These are phyloP conservation scores for Ericerus pela DNA, from an alignment of 1,140 invertebrate genomes.

Conservation along the genomic window DNA sequence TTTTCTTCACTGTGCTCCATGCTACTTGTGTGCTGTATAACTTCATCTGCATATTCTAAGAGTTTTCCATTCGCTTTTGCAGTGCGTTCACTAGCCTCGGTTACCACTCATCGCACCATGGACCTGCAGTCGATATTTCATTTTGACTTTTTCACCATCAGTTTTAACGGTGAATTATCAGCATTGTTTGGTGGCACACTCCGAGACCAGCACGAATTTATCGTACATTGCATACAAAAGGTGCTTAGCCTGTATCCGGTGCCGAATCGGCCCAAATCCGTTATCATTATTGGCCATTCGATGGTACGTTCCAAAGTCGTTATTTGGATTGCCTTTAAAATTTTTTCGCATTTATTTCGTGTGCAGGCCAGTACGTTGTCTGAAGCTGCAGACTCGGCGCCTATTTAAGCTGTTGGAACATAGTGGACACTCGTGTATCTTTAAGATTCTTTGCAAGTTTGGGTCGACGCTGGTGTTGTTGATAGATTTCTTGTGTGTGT, in stretches of 20 bases:
- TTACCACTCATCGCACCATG: conserved; percentile 63
- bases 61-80: conserved; percentile 27
- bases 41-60: background rate
- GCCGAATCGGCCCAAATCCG: conserved; percentile 37
- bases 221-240: conserved; percentile 49
- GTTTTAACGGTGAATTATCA: conserved; percentile 66
- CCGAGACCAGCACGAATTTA: conserved; percentile 58
- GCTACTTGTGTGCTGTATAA: background rate
- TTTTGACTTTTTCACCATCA: conserved; percentile 78
- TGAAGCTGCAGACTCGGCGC: too few relatives aligned
- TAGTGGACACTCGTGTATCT: too few relatives aligned
- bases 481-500: conserved; percentile 1
- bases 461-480: background rate
- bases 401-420: too few relatives aligned
- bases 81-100: conserved; percentile 75
- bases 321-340: background rate
- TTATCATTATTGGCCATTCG: conserved; percentile 77
- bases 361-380: too few relatives aligned
- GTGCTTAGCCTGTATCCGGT: conserved; percentile 56
- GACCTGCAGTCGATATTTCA: conserved; percentile 44
- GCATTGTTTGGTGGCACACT: conserved; percentile 63
- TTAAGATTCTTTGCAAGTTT: too few relatives aligned
- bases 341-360: background rate
- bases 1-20: too few relatives aligned
- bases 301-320: conserved; percentile 47